Evolutionary conservation across 2,888 invertebrate species (phyloP).

Genomic region (Iselma pallidipennis): DNA sequence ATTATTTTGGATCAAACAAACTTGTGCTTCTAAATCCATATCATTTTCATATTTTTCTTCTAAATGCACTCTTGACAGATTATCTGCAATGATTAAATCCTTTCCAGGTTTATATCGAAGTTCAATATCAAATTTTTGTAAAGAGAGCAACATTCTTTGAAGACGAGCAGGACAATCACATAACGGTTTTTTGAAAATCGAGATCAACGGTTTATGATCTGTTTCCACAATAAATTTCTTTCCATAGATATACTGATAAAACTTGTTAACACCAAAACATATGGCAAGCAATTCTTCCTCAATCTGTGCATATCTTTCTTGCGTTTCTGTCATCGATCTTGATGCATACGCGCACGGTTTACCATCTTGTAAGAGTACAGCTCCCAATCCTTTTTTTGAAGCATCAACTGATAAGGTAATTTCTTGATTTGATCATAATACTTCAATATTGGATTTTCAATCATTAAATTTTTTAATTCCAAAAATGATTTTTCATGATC

Average conservation of each 20-base stretch:
- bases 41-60: slow-evolving; percentile 7
- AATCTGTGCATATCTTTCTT: slow-evolving; percentile 48
- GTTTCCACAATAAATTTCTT: slow-evolving; percentile 23
- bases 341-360: slow-evolving; percentile 46
- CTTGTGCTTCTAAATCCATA: slow-evolving; percentile 1
- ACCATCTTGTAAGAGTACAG: slow-evolving; percentile 43
- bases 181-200: slow-evolving; percentile 30
- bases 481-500: not conserved
- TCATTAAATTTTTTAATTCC: not conserved
- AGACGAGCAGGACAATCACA: slow-evolving; percentile 2
- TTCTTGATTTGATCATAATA: no score
- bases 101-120: slow-evolving; percentile 37
- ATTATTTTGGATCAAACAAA: not conserved
- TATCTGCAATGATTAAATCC: slow-evolving; percentile 39
- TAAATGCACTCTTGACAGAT: slow-evolving; percentile 33
- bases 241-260: slow-evolving; percentile 30
- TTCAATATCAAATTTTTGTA: slow-evolving; percentile 12
- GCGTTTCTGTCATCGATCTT: slow-evolving; percentile 37
- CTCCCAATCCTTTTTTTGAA: slow-evolving; percentile 40
- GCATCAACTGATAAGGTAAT: slow-evolving; percentile 34
- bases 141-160: not conserved
- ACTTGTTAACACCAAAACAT: slow-evolving; percentile 25
- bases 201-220: slow-evolving; percentile 34
- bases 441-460: no score
- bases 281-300: slow-evolving; percentile 39